phyloP scores from a whole-genome alignment of 1,140 invertebrate species.

The Conus betulinus region DNA sequence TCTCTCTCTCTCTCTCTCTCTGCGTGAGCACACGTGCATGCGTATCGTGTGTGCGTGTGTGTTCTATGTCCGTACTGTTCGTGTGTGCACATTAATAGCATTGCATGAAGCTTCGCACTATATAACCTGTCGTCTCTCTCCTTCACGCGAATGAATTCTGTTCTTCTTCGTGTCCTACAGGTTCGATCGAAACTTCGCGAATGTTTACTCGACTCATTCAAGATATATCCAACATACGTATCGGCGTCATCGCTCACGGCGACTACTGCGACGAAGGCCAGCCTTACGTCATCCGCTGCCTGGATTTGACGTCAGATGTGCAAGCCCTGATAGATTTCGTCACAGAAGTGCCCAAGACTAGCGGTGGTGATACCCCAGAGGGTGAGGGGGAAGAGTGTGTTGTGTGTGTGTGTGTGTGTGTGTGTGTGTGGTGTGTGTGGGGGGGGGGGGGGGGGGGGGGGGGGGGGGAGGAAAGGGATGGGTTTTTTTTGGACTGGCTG shows the following conservation, averaged over 20 bases:
- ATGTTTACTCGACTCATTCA: conserved; percentile 59
- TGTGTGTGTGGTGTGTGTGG: neutral
- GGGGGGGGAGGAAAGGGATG: neutral
- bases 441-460: neutral
- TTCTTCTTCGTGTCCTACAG: conserved; percentile 36
- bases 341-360: conserved; percentile 51
- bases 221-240: conserved; percentile 69
- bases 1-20: no score
- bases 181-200: conserved; percentile 62
- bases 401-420: neutral
- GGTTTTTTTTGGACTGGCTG: neutral
- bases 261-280: conserved; percentile 66
- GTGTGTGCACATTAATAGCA: no score
- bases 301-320: conserved; percentile 67
- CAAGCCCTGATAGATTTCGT: conserved; percentile 62
- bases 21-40: neutral
- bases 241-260: conserved; percentile 69
- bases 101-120: no score
- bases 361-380: conserved; percentile 68
- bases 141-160: no score
- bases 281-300: conserved; percentile 55
- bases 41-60: neutral
- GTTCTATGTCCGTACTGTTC: no score
- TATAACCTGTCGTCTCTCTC: no score
- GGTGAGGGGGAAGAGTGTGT: conserved; percentile 7